These are phyloP conservation scores for Andrena praecox DNA, from an alignment of 2,888 invertebrate species.

Conservation along the genomic window DNA sequence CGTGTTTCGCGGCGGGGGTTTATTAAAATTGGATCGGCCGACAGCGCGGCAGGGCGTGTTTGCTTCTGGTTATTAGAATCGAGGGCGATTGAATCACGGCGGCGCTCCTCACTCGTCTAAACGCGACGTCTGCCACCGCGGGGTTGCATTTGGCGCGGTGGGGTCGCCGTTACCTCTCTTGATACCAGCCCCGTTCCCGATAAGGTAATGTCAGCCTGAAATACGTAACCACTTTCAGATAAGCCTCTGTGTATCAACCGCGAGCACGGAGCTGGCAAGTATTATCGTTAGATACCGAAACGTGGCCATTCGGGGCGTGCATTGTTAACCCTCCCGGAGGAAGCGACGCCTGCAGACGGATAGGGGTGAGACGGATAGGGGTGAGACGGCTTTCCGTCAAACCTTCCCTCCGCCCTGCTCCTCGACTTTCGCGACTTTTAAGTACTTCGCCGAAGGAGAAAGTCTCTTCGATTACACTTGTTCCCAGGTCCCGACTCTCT, in stretches of 20 bases:
- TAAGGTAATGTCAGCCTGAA: slow-evolving; percentile 67
- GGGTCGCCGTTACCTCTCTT: slow-evolving; percentile 32
- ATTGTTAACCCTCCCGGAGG: slow-evolving; percentile 48
- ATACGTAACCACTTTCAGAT: slow-evolving; percentile 65
- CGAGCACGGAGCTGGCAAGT: slow-evolving; percentile 23
- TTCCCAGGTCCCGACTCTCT: too few species aligned
- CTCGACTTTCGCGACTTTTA: background rate
- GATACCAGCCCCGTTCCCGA: slow-evolving; percentile 53
- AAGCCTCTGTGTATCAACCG: slow-evolving; percentile 57
- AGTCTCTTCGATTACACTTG: background rate
- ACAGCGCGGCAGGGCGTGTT: background rate
- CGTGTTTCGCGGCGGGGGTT: background rate
- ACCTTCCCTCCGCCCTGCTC: background rate
- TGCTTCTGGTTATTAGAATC: slow-evolving; percentile 22
- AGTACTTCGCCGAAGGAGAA: background rate
- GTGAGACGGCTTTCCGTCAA: slow-evolving; percentile 12
- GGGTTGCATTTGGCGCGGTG: slow-evolving; percentile 51
- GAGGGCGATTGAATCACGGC: slow-evolving; percentile 28
- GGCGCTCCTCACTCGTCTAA: slow-evolving; percentile 7
- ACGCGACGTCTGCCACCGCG: slow-evolving; percentile 6
- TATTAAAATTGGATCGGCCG: slow-evolving; percentile 41
- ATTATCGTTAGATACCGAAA: slow-evolving; percentile 63
- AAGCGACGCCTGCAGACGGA: slow-evolving; percentile 10
- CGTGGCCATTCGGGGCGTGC: slow-evolving; percentile 32
- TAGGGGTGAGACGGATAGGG: slow-evolving; percentile 14